Percentiles rank a stretch among this genome's conserved stretches.
Evolutionary conservation across 2,888 invertebrate genomes (phyloP).

Genomic region (Bimastos eiseni): DNA sequence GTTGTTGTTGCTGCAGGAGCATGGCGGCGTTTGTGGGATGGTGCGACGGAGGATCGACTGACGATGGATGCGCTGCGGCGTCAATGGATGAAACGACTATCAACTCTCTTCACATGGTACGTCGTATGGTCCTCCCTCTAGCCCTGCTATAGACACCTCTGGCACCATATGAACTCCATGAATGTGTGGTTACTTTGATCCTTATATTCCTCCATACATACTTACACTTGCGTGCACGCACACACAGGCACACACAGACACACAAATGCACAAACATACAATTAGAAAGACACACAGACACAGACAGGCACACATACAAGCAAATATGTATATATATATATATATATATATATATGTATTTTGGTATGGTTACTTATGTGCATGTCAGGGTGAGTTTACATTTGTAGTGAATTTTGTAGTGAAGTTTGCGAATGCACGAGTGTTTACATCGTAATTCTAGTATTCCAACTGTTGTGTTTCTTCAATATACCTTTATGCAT

Average conservation of each 20-base stretch:
- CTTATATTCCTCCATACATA: not conserved
- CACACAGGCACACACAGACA: not conserved
- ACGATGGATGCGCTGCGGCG: slow-evolving; percentile 94
- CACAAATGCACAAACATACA: not conserved
- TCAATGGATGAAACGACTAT: slow-evolving; percentile 96
- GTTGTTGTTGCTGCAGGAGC: slow-evolving; percentile 65
- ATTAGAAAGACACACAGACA: no score
- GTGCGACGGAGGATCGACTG: slow-evolving; percentile 96
- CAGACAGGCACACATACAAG: not conserved
- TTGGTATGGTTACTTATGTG: no score
- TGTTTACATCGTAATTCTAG: no score
- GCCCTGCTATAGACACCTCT: not conserved
- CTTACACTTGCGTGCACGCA: not conserved
- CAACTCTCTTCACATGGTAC: slow-evolving; percentile 88
- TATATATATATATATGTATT: not conserved
- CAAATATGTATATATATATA: not conserved
- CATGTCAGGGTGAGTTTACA: no score
- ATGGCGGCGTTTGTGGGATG: slow-evolving; percentile 98
- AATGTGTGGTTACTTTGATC: no score
- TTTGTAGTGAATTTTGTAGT: no score
- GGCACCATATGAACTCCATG: no score
- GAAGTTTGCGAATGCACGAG: no score
- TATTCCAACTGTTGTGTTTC: no score
- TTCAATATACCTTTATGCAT: no score
- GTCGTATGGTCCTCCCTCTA: not conserved